Evolutionary conservation across 2,888 invertebrate genomes (phyloP).

Genomic region (Agrenia bidenticulata): DNA sequence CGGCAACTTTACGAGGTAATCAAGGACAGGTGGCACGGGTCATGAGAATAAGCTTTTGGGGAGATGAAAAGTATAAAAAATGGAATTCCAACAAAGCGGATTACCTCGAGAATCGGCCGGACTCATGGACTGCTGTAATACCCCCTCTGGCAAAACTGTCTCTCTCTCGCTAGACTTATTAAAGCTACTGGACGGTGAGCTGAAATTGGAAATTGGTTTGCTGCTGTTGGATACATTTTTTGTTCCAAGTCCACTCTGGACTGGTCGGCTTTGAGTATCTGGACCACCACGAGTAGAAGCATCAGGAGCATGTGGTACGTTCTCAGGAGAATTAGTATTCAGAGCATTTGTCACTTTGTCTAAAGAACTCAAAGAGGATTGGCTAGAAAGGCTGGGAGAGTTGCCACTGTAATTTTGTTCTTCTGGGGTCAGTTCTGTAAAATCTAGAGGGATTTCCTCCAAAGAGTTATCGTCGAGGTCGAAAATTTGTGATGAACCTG

Average conservation of each 20-base stretch:
- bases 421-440: constrained; percentile 4
- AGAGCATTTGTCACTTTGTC: constrained; percentile 30
- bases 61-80: constrained; percentile 1
- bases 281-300: background rate
- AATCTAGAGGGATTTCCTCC: constrained; percentile 1
- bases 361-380: constrained; percentile 6
- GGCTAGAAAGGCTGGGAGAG: background rate
- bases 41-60: background rate
- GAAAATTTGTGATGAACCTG: background rate
- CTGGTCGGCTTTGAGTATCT: background rate
- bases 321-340: constrained; percentile 49
- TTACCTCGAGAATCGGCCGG: constrained; percentile 8
- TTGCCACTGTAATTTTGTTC: background rate
- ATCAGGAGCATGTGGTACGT: constrained; percentile 38
- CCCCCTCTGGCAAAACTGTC: no score
- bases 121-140: no score
- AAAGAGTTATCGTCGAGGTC: background rate
- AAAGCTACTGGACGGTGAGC: no score
- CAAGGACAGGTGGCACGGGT: constrained; percentile 18
- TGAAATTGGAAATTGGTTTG: background rate
- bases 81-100: constrained; percentile 7
- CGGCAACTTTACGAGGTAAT: constrained; percentile 16
- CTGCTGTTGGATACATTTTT: constrained; percentile 4
- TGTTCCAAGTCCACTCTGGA: background rate
- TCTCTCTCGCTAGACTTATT: no score